Base-by-base conservation (phyloP, 2,888 invertebrate genomes). In the Habrosyne pyritoides region DNA sequence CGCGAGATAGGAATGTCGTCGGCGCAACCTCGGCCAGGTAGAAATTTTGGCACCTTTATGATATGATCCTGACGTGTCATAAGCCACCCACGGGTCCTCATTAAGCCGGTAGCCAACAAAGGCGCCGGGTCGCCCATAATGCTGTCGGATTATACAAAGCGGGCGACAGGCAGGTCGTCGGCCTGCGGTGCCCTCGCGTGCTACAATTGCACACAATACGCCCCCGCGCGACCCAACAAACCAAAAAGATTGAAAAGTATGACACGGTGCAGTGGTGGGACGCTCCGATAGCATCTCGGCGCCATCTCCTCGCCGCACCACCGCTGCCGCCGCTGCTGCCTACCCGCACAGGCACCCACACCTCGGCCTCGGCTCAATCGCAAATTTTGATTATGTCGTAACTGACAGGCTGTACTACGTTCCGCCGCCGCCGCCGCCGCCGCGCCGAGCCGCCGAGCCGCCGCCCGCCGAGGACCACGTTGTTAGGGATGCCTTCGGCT, bases 161-260 rank as follows among this genome's bases (percentile, higher is more conserved):
- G 78, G 67, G 67, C 71, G 78, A 75, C 78, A 71, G 74, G 74
- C 81, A 79, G 90, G 91, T 91, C 91, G 89, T 84, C 89, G 91
- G 83, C 89, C 90, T 73, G 78, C 69, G 82, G 81, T 85, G 86
- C 85, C 84, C 87, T 89, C 90, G 88, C 89, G 87, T 89, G 90
- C 81, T 86, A 83, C 89, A 84, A 89, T 88, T 88, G 89, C 88
- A 87, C 82, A 88, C 83, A 85, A 86, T 83, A 87, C 90, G 86
- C 87, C 88, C 83, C 83, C 89, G 83, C 85, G 77, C 81, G 83
- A 83, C 84, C 84, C 79, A 76, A 61, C 81, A 70, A 67, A 77
- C 89, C 89, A 89, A 91, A 91, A 90, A 90, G 91, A 89, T 91
- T 87, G 91, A 90, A 90, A 91, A 91, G 85, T 87, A 83, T 79